These are phyloP conservation scores for Drosophila grimshawi DNA, from an alignment of 1,140 invertebrate species.

Conservation along the genomic window DNA sequence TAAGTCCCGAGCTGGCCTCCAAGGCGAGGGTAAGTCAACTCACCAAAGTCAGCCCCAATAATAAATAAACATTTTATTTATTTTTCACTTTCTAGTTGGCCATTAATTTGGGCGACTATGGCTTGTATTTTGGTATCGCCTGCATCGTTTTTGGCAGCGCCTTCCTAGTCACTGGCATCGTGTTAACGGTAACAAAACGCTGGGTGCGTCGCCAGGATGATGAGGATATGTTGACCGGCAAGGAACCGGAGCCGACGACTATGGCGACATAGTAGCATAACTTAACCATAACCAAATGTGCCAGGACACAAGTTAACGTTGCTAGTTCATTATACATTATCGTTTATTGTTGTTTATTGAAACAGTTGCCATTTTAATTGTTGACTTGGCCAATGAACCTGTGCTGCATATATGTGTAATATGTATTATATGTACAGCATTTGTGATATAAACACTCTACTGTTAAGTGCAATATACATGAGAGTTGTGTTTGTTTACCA, in stretches of 20 bases:
- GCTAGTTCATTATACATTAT: slow-evolving; percentile 64
- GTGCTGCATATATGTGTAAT: slow-evolving; percentile 2
- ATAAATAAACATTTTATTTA: not conserved
- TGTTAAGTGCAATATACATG: slow-evolving; percentile 29
- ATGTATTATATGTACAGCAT: slow-evolving; percentile 9
- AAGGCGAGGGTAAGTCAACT: slow-evolving; percentile 85
- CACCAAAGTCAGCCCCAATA: not conserved
- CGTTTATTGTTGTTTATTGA: slow-evolving; percentile 27
- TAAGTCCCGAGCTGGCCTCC: slow-evolving; percentile 86
- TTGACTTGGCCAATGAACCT: slow-evolving; percentile 2
- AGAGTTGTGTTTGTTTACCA: slow-evolving; percentile 6
- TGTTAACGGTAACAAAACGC: slow-evolving; percentile 82
- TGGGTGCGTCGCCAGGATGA: slow-evolving; percentile 83
- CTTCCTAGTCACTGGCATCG: slow-evolving; percentile 84
- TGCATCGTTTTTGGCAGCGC: slow-evolving; percentile 85
- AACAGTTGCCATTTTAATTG: slow-evolving; percentile 39
- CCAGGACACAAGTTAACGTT: slow-evolving; percentile 46
- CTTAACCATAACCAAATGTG: slow-evolving; percentile 58
- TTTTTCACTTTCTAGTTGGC: slow-evolving; percentile 65
- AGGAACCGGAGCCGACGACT: not conserved
- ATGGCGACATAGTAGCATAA: not conserved
- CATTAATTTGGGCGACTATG: slow-evolving; percentile 85
- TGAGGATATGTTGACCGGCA: slow-evolving; percentile 71
- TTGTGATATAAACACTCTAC: slow-evolving; percentile 30
- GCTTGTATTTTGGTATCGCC: slow-evolving; percentile 85